phyloP scores from a whole-genome alignment of 1,140 invertebrate species.

The Sminthurides bifidus region DNA sequence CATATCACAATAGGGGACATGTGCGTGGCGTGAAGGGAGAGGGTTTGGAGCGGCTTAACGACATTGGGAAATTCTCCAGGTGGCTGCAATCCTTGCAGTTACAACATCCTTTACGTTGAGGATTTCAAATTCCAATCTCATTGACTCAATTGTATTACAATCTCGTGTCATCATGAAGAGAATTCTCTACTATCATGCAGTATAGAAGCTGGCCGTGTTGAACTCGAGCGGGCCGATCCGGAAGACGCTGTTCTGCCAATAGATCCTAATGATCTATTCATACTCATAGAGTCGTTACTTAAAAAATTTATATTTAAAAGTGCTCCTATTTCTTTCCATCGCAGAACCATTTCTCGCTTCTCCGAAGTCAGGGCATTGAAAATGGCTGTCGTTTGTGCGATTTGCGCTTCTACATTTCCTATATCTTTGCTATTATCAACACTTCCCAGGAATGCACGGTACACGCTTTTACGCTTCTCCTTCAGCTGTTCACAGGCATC shows the following conservation, averaged over 20 bases:
- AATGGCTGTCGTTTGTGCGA: not conserved
- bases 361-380: slow-evolving; percentile 2
- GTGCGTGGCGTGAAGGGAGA: no score
- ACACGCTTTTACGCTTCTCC: not conserved
- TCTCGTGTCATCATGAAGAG: no score
- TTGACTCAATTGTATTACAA: no score
- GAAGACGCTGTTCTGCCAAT: not conserved
- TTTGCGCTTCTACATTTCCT: slow-evolving; percentile 4
- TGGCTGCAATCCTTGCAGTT: no score
- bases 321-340: slow-evolving; percentile 8
- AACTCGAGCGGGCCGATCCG: not conserved
- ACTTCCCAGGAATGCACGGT: slow-evolving; percentile 2
- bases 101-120: no score
- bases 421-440: not conserved
- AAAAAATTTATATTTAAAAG: not conserved
- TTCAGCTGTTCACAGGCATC: not conserved
- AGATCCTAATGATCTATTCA: not conserved
- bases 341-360: not conserved
- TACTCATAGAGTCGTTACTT: not conserved
- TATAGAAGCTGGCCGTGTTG: not conserved
- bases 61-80: no score
- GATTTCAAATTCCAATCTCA: no score
- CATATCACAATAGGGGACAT: no score
- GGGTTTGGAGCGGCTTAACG: no score
- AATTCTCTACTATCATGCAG: slow-evolving; percentile 5